Percentiles rank a stretch among this genome's conserved stretches.
phyloP scores from a whole-genome alignment of 1,140 invertebrate species.

The Panonychus citri region DNA sequence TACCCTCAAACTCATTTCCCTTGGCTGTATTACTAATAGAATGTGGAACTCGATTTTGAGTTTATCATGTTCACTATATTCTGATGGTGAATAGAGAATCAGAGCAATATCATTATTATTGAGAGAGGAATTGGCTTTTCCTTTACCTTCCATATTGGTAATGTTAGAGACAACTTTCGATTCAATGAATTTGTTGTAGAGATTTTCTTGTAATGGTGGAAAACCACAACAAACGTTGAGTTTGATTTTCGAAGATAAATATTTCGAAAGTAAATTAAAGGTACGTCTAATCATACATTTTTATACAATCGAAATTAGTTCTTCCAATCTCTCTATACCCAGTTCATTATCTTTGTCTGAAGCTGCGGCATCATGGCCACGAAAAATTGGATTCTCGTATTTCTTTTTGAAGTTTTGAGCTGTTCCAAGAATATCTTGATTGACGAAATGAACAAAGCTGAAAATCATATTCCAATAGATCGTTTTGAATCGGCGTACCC shows the following conservation, averaged over 20 bases:
- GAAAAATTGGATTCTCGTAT: constrained; percentile 77
- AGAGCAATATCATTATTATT: too few relatives aligned
- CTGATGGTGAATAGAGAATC: too few relatives aligned
- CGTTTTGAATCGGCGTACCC: constrained; percentile 99
- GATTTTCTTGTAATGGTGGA: constrained; percentile 50
- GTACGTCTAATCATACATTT: constrained; percentile 83
- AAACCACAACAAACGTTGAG: constrained; percentile 83
- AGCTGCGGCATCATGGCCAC: constrained; percentile 76
- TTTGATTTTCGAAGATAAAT: constrained; percentile 90
- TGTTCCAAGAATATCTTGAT: constrained; percentile 76
- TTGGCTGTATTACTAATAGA: constrained; percentile 27
- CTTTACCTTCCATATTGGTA: too few relatives aligned
- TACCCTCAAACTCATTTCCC: constrained; percentile 11
- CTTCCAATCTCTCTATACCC: constrained; percentile 62
- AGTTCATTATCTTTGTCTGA: constrained; percentile 48
- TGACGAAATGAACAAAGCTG: constrained; percentile 94
- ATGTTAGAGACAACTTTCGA: constrained; percentile 53
- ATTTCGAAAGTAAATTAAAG: constrained; percentile 79
- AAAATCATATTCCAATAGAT: constrained; percentile 96
- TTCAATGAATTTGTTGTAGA: constrained; percentile 69
- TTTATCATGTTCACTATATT: too few relatives aligned
- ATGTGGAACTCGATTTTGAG: too few relatives aligned
- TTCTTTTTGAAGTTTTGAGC: constrained; percentile 70
- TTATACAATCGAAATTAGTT: constrained; percentile 71
- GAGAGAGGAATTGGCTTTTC: constrained; percentile 38